Evolutionary conservation across 2,113 vertebrate species (phyloP), one percentile per base, ranked within the genome.

Genomic region (Sebastes fasciatus): DNA sequence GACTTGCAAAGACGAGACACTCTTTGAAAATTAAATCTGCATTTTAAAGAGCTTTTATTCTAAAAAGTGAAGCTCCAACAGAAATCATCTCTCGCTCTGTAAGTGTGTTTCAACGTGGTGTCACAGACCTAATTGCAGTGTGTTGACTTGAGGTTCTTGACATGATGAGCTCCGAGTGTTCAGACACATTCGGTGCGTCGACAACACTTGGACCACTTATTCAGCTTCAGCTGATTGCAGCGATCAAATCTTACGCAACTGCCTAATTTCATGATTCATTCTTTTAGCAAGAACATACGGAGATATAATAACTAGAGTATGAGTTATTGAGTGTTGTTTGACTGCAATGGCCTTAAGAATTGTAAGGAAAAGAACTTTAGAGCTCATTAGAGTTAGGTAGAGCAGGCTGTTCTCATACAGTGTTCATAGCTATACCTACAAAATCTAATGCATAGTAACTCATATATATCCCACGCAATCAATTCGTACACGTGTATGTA

Each of bases 221-320:
- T 77, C 85, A 79, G 54, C 87, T 88, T 81, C 48, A 84, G 65
- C 77, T 93, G 91, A 95, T 93, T 92, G 89, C 84, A 83, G 74
- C 62, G 79, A 89, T 90, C 81, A 90, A 66, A 79, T 76, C 66
- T 58, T 16, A n/a, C 72, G 48, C 6, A 6, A 62, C 76, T 4
- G 23, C 0, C 6, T 82, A n/a, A 79, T 83, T 79, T 84, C 62
- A 74, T 17, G 63, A 74, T 43, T 46, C 26, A 19, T 9, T n/a
- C 8, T 19, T 43, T 63, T 11, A 58, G 48, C 34, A 23, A 57
- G 13, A 57, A 68, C 17, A 75, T 26, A 12, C 19, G 10, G 21
- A 14, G 23, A 43, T 46, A 17, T 42, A 67, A 40, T 9, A 17
- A 9, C 63, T 34, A 1, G 0, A 12, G 21, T 16, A 9, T 0